Conservation (phyloP, 2,797 vertebrate genomes). For the Arnoldichthys spilopterus region DNA sequence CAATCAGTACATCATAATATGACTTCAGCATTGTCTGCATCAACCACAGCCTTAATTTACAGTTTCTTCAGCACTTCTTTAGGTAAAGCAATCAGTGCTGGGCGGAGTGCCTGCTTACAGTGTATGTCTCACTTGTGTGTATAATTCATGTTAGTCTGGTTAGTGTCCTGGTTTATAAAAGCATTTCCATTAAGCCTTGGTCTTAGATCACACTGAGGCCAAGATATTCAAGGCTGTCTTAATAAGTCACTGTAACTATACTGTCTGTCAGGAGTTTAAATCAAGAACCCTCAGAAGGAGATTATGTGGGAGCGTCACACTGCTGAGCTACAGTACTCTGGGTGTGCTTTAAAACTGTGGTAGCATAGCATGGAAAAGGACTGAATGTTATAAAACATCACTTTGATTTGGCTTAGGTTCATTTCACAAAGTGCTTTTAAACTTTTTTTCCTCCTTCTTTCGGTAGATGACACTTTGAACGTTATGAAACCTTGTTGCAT, state of each 20-base stretch:
- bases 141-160: constrained; percentile 34
- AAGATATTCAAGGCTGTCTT: constrained; percentile 20
- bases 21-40: background rate
- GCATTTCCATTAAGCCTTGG: constrained; percentile 24
- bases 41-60: background rate
- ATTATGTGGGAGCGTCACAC: constrained; percentile 7
- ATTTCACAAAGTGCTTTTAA: too few species aligned
- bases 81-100: background rate
- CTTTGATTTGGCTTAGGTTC: background rate
- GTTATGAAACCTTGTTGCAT: background rate
- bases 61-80: background rate
- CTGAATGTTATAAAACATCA: background rate
- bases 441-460: background rate
- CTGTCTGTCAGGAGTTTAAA: constrained; percentile 30
- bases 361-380: background rate
- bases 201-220: constrained; percentile 32
- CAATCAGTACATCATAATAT: background rate
- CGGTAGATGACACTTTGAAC: background rate
- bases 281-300: constrained; percentile 18
- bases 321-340: constrained; percentile 11
- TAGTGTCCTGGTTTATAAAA: constrained; percentile 24
- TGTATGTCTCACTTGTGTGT: constrained; percentile 12
- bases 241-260: constrained; percentile 42
- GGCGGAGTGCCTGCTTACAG: background rate
- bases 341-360: background rate